These are phyloP conservation scores for Neoaliturus tenellus DNA, from an alignment of 2,888 invertebrate species.

Conservation along the genomic window DNA sequence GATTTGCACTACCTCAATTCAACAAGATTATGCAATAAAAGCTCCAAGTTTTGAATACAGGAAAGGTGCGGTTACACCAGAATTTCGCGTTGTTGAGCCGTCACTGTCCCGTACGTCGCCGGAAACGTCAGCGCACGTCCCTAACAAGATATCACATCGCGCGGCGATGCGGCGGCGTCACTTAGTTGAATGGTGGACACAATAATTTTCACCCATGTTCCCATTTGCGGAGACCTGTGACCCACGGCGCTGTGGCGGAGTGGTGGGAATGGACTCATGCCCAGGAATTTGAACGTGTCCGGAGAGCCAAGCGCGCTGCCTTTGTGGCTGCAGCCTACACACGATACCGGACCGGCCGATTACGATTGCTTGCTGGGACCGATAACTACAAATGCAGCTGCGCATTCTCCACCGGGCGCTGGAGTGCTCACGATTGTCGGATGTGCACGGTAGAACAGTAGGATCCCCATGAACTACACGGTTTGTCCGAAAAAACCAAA, in stretches of 20 bases:
- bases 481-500: too few species aligned
- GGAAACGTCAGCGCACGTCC: background rate
- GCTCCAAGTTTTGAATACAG: too few species aligned
- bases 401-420: too few species aligned
- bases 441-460: too few species aligned
- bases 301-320: slow-evolving; percentile 27
- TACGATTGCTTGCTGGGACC: too few species aligned
- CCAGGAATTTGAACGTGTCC: slow-evolving; percentile 46
- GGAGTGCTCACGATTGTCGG: too few species aligned
- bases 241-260: background rate
- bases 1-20: too few species aligned
- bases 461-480: too few species aligned
- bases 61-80: too few species aligned
- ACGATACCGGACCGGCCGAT: background rate
- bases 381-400: too few species aligned
- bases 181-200: slow-evolving; percentile 13
- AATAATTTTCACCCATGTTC: slow-evolving; percentile 35
- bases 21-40: too few species aligned
- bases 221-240: slow-evolving; percentile 1
- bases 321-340: background rate
- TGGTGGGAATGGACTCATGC: slow-evolving; percentile 40
- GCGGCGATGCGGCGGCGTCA: background rate
- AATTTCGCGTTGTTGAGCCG: too few species aligned
- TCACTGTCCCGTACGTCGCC: background rate
- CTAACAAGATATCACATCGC: slow-evolving; percentile 2